Percentiles rank a stretch among this genome's conserved stretches.
These are phyloP conservation scores for Tokudaia muenninki DNA, from an alignment of 2,797 vertebrate species.

Conservation along the genomic window DNA sequence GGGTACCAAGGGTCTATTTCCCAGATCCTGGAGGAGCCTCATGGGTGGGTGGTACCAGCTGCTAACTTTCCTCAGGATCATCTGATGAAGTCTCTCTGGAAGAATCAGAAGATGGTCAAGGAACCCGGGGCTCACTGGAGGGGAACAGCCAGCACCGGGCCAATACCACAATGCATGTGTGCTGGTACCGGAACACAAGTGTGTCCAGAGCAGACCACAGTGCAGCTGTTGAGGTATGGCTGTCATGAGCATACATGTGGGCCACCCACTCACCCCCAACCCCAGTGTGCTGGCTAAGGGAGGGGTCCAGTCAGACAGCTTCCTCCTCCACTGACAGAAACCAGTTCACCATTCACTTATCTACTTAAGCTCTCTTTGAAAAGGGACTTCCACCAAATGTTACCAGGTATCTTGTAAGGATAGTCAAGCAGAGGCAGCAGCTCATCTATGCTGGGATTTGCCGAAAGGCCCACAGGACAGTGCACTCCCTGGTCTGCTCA, in stretches of 20 bases:
- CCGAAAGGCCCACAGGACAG: background rate
- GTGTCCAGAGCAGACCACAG: slow-evolving; percentile 97
- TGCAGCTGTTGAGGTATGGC: slow-evolving; percentile 95
- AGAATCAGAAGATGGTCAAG: slow-evolving; percentile 94
- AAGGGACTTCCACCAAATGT: background rate
- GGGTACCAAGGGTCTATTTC: background rate
- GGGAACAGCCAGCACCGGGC: slow-evolving; percentile 94
- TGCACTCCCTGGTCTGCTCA: background rate
- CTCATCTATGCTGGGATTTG: background rate
- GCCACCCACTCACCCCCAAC: background rate
- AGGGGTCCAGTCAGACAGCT: background rate
- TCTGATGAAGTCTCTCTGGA: slow-evolving; percentile 94
- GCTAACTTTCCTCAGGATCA: slow-evolving; percentile 89
- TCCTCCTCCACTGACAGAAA: background rate
- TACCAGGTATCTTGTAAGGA: background rate
- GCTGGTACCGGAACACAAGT: slow-evolving; percentile 98
- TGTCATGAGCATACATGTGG: accelerated
- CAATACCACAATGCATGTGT: slow-evolving; percentile 97
- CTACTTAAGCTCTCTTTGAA: background rate
- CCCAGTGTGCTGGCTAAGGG: background rate
- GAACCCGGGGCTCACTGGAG: slow-evolving; percentile 92
- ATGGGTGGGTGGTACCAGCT: background rate
- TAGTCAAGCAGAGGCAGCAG: background rate
- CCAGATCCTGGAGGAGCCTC: background rate
- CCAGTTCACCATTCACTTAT: background rate